Conservation (phyloP, 2,888 invertebrate species). For the Pheosia gnoma region DNA sequence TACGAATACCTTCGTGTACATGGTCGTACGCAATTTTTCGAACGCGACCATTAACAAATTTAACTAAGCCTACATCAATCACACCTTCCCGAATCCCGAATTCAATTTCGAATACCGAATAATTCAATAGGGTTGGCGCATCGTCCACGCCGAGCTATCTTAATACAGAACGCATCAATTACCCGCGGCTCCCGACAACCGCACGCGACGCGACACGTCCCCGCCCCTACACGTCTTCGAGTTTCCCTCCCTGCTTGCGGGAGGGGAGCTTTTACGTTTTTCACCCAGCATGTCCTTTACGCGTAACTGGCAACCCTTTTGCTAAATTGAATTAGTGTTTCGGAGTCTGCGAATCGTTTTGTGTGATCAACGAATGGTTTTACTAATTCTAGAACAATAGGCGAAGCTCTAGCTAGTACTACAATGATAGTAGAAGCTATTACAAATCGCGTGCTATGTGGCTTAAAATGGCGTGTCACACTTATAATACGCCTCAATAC, state of each 20-base stretch:
- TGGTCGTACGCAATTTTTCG: too few species aligned
- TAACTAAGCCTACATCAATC: not conserved
- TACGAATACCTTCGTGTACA: too few species aligned
- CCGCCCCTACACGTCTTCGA: conserved; percentile 78
- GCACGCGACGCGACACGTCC: conserved; percentile 64
- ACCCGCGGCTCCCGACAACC: conserved; percentile 54
- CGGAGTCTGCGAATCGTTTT: conserved; percentile 49
- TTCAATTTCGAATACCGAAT: conserved; percentile 27
- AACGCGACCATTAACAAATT: too few species aligned
- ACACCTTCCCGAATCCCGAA: not conserved
- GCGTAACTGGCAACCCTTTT: conserved; percentile 79
- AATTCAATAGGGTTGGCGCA: conserved; percentile 19
- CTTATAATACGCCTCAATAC: too few species aligned
- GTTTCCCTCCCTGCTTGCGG: conserved; percentile 44
- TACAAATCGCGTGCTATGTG: too few species aligned
- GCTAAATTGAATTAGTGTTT: conserved; percentile 73
- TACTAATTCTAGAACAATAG: not conserved
- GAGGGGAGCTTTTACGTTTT: conserved; percentile 32
- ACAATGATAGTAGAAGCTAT: too few species aligned
- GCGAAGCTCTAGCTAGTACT: not conserved
- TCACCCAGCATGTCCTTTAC: conserved; percentile 63
- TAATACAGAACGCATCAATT: conserved; percentile 73
- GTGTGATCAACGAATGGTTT: conserved; percentile 29
- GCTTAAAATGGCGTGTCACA: too few species aligned
- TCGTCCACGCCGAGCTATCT: conserved; percentile 53